A percentile compares a stretch with the other conserved stretches of the same genome.
phyloP scores from a whole-genome alignment of 2,888 invertebrate genomes.

The Calliphora vomitoria region DNA sequence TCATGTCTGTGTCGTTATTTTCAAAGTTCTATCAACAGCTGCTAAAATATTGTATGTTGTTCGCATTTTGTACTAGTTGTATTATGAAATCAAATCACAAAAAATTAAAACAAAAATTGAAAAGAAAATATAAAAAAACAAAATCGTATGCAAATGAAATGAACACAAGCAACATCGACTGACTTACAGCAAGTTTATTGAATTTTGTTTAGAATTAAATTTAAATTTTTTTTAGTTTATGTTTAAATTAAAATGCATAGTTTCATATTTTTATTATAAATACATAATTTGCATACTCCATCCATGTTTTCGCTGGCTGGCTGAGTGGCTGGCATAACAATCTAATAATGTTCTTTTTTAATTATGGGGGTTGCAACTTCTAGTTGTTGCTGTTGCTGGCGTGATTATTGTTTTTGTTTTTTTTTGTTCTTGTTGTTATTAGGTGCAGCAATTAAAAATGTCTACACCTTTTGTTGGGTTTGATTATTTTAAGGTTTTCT shows the following conservation, averaged over 20 bases:
- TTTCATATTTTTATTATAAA: conserved; percentile 12
- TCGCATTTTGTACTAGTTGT: conserved; percentile 16
- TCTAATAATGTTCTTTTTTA: conserved; percentile 60
- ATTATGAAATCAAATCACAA: conserved; percentile 61
- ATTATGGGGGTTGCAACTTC: conserved; percentile 56
- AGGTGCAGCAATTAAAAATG: conserved; percentile 64
- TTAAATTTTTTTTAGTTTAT: conserved; percentile 20
- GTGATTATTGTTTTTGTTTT: conserved; percentile 38
- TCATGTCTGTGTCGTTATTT: conserved; percentile 71
- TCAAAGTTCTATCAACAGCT: conserved; percentile 74
- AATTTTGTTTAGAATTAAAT: conserved; percentile 29
- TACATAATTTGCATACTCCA: conserved; percentile 50
- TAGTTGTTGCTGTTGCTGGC: conserved; percentile 47
- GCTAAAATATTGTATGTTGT: conserved; percentile 63
- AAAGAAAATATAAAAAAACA: not conserved
- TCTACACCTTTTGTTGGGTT: conserved; percentile 37
- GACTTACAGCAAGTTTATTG: conserved; percentile 13
- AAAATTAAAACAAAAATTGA: conserved; percentile 17
- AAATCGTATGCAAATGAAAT: conserved; percentile 21
- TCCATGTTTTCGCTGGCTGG: conserved; percentile 1
- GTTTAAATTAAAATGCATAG: conserved; percentile 44
- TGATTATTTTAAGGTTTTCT: conserved; percentile 21
- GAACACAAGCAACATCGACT: conserved; percentile 6
- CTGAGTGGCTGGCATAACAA: conserved; percentile 28
- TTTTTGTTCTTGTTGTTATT: conserved; percentile 36